Evolutionary conservation across 2,888 invertebrate genomes (phyloP), one percentile per base, ranked within the genome.

Genomic region (Protonemura montana): DNA sequence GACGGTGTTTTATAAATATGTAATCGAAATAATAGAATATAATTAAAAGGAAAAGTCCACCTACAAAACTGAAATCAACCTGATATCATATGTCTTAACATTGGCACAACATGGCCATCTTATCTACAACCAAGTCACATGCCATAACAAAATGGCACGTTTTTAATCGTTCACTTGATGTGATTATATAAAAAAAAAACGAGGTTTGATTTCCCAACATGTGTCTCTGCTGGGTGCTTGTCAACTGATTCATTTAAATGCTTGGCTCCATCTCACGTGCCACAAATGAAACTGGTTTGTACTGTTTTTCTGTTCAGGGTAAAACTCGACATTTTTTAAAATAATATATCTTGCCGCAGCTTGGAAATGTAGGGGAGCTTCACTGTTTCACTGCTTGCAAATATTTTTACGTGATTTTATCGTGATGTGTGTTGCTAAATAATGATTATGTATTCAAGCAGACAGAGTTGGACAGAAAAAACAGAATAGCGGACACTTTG

Each of bases 331-430:
- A 59, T 59, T 10, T 59, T 59, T 59, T 59, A 16, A 21, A 59
- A 59, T 59, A 59, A 59, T 59, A 13, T 10, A 59, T 7, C 59
- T 16, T 21, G 59, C 2, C 59, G 21, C 59, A 59, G 59, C 59
- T 59, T 59, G 59, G 1, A 3, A 35, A 10, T 59, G 13, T 21
- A 59, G 59, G 13, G 21, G 59, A 10, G 16, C 59, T 16, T 59
- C 13, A 13, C 16, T 59, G 59, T 7, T 59, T 10, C 59, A 21
- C 6, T 2, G 59, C 59, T 59, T 59, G 59, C 59, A 59, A 21
- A 59, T 59, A 59, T 59, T 59, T 59, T 59, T 59, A 59, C 59
- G 59, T 59, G 59, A 59, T 59, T 59, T 59, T 59, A 59, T 59
- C 21, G 59, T 59, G 59, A 59, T 21, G 16, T 21, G 59, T 59